Percentiles rank a stretch among this genome's conserved stretches.
phyloP scores from a whole-genome alignment of 2,797 vertebrate species.

The Cryptoblepharus egeriae region DNA sequence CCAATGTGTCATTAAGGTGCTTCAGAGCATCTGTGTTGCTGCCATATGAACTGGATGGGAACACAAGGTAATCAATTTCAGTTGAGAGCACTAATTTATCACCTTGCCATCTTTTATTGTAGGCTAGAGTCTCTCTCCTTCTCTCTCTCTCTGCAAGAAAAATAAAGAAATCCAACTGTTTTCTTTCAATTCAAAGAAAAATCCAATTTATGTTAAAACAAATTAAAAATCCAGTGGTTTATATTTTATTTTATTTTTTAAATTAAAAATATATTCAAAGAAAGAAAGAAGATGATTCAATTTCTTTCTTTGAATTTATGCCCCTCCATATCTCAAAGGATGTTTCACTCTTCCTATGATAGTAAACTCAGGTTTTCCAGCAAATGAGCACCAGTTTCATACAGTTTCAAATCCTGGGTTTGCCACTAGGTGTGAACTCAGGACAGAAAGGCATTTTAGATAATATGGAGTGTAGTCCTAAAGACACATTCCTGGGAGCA shows the following conservation, averaged over 20 bases:
- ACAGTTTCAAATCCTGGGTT: not conserved
- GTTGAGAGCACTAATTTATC: slow-evolving; percentile 99
- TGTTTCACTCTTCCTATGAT: not conserved
- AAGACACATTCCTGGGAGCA: too few species aligned
- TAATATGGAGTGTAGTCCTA: too few species aligned
- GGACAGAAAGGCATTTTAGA: not conserved
- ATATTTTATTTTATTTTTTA: too few species aligned
- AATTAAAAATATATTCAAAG: not conserved
- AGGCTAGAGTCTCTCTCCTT: slow-evolving; percentile 73
- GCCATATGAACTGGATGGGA: slow-evolving; percentile 90
- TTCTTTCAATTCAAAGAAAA: not conserved
- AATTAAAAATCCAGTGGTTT: too few species aligned
- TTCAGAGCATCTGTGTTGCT: slow-evolving; percentile 94
- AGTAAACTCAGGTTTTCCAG: not conserved
- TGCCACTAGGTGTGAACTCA: not conserved
- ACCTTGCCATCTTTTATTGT: slow-evolving; percentile 93
- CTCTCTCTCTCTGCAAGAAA: slow-evolving; percentile 41
- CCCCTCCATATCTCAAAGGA: not conserved
- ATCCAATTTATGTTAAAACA: not conserved
- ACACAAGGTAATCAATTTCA: slow-evolving; percentile 96
- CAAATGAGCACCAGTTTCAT: not conserved
- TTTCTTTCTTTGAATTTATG: not conserved
- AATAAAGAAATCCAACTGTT: slow-evolving; percentile 38
- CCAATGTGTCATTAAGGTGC: slow-evolving; percentile 92
- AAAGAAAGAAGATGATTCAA: not conserved